Base-by-base conservation (phyloP, 2,888 invertebrate species). In the Agrypnus murinus region DNA sequence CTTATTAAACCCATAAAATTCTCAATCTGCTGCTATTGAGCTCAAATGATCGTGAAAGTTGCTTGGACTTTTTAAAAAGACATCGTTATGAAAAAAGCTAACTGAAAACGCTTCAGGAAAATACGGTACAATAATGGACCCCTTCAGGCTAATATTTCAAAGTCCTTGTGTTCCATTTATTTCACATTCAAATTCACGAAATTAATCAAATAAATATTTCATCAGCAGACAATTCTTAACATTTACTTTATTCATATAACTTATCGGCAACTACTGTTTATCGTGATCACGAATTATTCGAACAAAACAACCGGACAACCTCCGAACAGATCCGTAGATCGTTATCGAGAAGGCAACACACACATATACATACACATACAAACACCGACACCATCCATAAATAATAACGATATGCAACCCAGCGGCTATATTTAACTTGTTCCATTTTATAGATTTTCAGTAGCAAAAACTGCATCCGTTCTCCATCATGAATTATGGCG, bases 221-320 rank as follows among this genome's bases (percentile, higher is more conserved):
- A n/a, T n/a, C n/a, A n/a, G 25, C 25, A 25, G 25, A 5, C 25
- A 25, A 25, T 25, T 25, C 36, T 36, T 55, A 55, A 17, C 55
- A 15, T 65, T 65, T 65, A 72, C 77, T 75, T 78, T 78, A 77
- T 76, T 77, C 77, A 76, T 76, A 75, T 75, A 75, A 78, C 74
- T 75, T 78, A 77, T 76, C 77, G 75, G 71, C 73, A 78, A 78
- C 77, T 77, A 77, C 77, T 77, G 77, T 76, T 77, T 77, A 78
- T 76, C 78, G 77, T 78, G 78, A 77, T 78, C 78, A 78, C 78
- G 78, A 78, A 78, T 78, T 78, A 78, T 78, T 77, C 74, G 74
- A 78, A 78, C 78, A 77, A 77, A 78, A 78, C 78, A 77, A 78
- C 77, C 74, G 76, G 75, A 77, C 77, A 77, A 77, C 76, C 74